Evolutionary conservation across 1,140 invertebrate species (phyloP).

Genomic region (Solenopsis fugax): DNA sequence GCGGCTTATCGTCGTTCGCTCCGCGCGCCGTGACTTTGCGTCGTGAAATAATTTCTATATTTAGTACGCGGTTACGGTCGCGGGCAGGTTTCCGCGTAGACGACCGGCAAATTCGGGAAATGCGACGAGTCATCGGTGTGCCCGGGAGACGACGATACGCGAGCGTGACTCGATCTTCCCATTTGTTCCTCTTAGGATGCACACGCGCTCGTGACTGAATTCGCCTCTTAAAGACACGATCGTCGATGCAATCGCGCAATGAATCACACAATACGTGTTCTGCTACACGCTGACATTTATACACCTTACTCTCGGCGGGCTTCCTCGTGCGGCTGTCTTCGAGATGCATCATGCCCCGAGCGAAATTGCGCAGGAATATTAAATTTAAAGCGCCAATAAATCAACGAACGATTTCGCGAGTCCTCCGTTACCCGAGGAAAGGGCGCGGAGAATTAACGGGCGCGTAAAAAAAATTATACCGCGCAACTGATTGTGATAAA

Average conservation of each 20-base stretch:
- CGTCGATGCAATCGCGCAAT: conserved; percentile 40
- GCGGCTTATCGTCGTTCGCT: conserved; percentile 52
- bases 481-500: neutral
- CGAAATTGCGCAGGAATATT: neutral
- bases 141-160: neutral
- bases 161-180: conserved; percentile 37
- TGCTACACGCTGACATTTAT: conserved; percentile 42
- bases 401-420: neutral
- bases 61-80: conserved; percentile 58
- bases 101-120: conserved; percentile 66
- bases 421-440: neutral
- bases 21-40: conserved; percentile 3
- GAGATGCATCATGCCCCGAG: conserved; percentile 12
- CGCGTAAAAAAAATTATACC: neutral
- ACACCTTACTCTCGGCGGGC: conserved; percentile 29
- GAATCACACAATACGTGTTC: conserved; percentile 56
- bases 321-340: conserved; percentile 12
- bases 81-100: conserved; percentile 34
- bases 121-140: conserved; percentile 60
- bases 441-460: neutral
- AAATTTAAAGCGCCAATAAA: conserved; percentile 22
- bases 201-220: conserved; percentile 15
- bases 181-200: conserved; percentile 22
- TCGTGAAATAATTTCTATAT: conserved; percentile 76
- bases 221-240: conserved; percentile 54